Percentiles rank a stretch among this genome's conserved stretches.
phyloP scores from a whole-genome alignment of 2,888 invertebrate species.

The Ametastegia equiseti region DNA sequence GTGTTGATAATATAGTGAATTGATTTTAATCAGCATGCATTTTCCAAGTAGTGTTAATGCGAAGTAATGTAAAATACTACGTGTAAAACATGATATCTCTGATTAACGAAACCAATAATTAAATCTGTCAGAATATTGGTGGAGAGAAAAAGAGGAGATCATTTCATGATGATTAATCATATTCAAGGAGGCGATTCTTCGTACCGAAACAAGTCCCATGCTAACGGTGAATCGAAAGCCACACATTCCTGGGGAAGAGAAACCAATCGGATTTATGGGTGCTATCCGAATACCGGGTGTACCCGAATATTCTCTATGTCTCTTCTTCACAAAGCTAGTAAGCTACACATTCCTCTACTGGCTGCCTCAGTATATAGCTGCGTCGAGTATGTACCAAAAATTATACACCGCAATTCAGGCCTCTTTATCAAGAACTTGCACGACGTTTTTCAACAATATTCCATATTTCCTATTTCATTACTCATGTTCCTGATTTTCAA shows the following conservation, averaged over 20 bases:
- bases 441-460: background rate
- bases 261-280: constrained; percentile 86
- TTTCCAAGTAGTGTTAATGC: background rate
- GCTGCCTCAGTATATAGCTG: constrained; percentile 93
- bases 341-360: constrained; percentile 98
- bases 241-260: constrained; percentile 67
- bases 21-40: background rate
- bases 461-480: background rate
- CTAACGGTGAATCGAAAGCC: constrained; percentile 63
- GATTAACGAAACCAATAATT: background rate
- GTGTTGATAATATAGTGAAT: background rate
- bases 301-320: constrained; percentile 92
- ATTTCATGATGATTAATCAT: background rate
- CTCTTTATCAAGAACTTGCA: background rate
- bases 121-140: background rate
- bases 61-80: background rate
- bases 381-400: constrained; percentile 84
- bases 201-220: constrained; percentile 74
- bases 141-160: background rate
- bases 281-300: constrained; percentile 95
- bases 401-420: background rate
- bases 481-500: background rate
- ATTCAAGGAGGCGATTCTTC: constrained; percentile 61
- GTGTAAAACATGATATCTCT: background rate
- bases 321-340: constrained; percentile 97